phyloP scores from a whole-genome alignment of 1,140 invertebrate genomes.

The Geopemphigus sp. region DNA sequence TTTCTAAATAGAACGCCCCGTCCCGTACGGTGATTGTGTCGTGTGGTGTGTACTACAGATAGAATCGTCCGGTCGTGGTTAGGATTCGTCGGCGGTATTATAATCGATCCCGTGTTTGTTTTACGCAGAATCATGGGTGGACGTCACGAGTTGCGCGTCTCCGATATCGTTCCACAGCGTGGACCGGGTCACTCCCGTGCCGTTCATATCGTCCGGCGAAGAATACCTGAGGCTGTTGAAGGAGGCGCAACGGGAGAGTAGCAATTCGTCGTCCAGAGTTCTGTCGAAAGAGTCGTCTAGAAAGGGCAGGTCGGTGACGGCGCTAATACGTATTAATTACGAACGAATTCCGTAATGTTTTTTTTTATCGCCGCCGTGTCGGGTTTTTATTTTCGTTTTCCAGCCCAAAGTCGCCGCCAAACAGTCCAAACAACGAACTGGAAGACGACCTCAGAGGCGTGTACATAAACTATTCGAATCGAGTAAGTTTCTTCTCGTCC shows the following conservation, averaged over 20 bases:
- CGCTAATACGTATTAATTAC: too few relatives aligned
- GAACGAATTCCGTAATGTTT: too few relatives aligned
- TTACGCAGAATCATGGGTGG: conserved; percentile 80
- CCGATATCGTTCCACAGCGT: conserved; percentile 55
- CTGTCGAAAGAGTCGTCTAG: conserved; percentile 77
- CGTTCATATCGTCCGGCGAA: conserved; percentile 63
- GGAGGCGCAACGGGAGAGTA: conserved; percentile 79
- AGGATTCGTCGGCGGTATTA: too few relatives aligned
- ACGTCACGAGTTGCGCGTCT: conserved; percentile 62
- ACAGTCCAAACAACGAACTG: conserved; percentile 79
- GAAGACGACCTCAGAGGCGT: conserved; percentile 76
- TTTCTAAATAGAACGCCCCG: too few relatives aligned
- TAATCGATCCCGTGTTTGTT: not conserved
- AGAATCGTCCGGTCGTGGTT: too few relatives aligned
- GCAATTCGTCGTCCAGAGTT: conserved; percentile 77
- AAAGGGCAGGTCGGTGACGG: conserved; percentile 53
- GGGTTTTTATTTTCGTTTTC: conserved; percentile 54
- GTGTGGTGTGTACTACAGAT: too few relatives aligned
- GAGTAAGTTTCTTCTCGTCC: conserved; percentile 59
- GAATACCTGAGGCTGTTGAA: conserved; percentile 79
- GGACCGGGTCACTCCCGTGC: conserved; percentile 67
- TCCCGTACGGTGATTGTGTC: too few relatives aligned
- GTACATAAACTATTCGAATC: conserved; percentile 72
- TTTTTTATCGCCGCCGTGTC: too few relatives aligned
- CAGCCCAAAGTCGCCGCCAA: conserved; percentile 87